phyloP scores from a whole-genome alignment of 2,797 vertebrate genomes.

The Amphiprion clarkii region DNA sequence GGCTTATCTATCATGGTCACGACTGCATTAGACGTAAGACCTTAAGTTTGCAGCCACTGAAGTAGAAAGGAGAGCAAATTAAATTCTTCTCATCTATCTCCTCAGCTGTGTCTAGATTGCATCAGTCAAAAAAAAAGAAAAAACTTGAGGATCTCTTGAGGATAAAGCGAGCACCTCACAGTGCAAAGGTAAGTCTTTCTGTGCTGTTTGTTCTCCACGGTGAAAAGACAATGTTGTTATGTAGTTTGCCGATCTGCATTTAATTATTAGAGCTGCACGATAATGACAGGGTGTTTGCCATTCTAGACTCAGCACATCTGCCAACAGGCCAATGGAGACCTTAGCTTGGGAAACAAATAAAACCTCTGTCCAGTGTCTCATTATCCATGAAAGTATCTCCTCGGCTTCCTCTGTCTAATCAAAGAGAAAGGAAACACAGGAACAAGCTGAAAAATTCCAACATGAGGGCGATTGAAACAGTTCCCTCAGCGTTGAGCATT shows the following conservation, averaged over 20 bases:
- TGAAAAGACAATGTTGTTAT: slow-evolving; percentile 30
- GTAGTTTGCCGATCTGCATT: slow-evolving; percentile 33
- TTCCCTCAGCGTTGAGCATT: slow-evolving; percentile 76
- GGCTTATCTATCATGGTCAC: slow-evolving; percentile 81
- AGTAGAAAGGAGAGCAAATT: slow-evolving; percentile 81
- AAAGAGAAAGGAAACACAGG: slow-evolving; percentile 79
- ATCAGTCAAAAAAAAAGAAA: slow-evolving; percentile 62
- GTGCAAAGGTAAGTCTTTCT: slow-evolving; percentile 49
- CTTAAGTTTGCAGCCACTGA: slow-evolving; percentile 73
- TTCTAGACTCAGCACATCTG: slow-evolving; percentile 62
- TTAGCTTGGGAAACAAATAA: slow-evolving; percentile 82
- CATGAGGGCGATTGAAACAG: slow-evolving; percentile 78
- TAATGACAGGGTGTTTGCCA: slow-evolving; percentile 52
- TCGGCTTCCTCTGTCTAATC: slow-evolving; percentile 78
- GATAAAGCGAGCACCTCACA: slow-evolving; percentile 54
- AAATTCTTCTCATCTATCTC: slow-evolving; percentile 81
- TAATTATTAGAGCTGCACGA: slow-evolving; percentile 58
- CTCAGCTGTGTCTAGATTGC: slow-evolving; percentile 75
- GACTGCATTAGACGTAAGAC: slow-evolving; percentile 77
- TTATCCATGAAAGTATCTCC: slow-evolving; percentile 85
- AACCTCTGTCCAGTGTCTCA: slow-evolving; percentile 82
- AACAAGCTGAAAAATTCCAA: slow-evolving; percentile 77
- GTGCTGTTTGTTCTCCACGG: slow-evolving; percentile 43
- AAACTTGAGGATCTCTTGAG: slow-evolving; percentile 35
- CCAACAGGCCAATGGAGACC: slow-evolving; percentile 81